These are phyloP conservation scores for Zaprionus lineosus DNA, from an alignment of 2,888 invertebrate species.

Conservation along the genomic window DNA sequence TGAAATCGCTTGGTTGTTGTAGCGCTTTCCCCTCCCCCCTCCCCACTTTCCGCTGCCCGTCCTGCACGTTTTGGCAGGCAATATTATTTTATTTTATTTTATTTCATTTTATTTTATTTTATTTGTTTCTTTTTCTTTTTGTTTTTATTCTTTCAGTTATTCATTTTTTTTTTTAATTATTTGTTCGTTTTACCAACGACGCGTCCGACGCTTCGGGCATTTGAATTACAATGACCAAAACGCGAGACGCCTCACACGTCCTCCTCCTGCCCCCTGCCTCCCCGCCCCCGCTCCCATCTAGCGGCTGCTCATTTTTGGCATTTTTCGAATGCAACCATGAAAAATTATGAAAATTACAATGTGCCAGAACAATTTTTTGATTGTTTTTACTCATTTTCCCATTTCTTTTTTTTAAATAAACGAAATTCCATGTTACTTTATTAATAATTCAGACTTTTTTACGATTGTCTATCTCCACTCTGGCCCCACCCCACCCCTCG, in stretches of 20 bases:
- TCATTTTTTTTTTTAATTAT: neutral
- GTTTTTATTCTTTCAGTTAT: neutral
- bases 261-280: neutral
- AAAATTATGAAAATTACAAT: slow-evolving; percentile 67
- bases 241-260: neutral
- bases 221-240: slow-evolving; percentile 50
- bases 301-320: slow-evolving; percentile 41
- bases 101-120: slow-evolving; percentile 8
- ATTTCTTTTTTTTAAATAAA: slow-evolving; percentile 7
- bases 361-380: slow-evolving; percentile 28
- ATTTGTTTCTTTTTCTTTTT: slow-evolving; percentile 1
- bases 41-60: no score
- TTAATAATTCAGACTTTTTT: slow-evolving; percentile 51
- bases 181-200: slow-evolving; percentile 3
- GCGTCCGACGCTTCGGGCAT: slow-evolving; percentile 48
- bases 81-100: slow-evolving; percentile 49
- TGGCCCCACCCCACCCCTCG: neutral
- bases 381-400: neutral
- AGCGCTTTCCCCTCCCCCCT: slow-evolving; percentile 16
- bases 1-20: slow-evolving; percentile 68
- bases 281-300: neutral
- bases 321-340: slow-evolving; percentile 45
- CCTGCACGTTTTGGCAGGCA: slow-evolving; percentile 36
- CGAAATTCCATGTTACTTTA: slow-evolving; percentile 45
- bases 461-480: slow-evolving; percentile 7